Evolutionary conservation across 2,113 vertebrate species (phyloP).

Genomic region (Furnarius figulus): DNA sequence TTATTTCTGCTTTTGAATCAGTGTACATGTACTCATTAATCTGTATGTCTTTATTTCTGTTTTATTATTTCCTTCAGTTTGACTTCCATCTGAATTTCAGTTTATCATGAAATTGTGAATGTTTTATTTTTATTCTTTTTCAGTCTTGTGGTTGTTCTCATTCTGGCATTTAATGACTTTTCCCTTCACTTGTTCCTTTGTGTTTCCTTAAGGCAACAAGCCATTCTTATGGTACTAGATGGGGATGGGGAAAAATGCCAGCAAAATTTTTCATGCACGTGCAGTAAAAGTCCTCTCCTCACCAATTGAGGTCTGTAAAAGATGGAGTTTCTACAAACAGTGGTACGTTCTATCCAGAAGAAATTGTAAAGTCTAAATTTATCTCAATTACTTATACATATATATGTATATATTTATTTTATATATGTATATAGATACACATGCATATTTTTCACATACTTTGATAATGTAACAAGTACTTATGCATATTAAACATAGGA

Average conservation of each 20-base stretch:
- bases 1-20: slow-evolving; percentile 6
- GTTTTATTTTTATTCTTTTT: neutral
- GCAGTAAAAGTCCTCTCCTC: neutral
- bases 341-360: neutral
- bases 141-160: neutral
- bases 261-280: neutral
- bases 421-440: neutral
- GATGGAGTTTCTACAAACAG: neutral
- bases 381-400: neutral
- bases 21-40: neutral
- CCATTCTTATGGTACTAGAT: neutral
- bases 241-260: neutral
- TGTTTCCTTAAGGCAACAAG: neutral
- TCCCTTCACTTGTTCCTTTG: neutral
- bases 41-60: neutral
- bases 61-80: neutral
- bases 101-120: neutral
- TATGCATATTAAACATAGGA: neutral
- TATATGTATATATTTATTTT: neutral
- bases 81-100: neutral
- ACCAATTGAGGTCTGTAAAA: neutral
- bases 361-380: neutral
- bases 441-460: neutral
- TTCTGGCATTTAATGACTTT: slow-evolving; percentile 5
- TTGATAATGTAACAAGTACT: neutral